A percentile compares a stretch with the other conserved stretches of the same genome.
These are phyloP conservation scores for Lasioglossum baleicum DNA, from an alignment of 1,140 invertebrate species.

Conservation along the genomic window DNA sequence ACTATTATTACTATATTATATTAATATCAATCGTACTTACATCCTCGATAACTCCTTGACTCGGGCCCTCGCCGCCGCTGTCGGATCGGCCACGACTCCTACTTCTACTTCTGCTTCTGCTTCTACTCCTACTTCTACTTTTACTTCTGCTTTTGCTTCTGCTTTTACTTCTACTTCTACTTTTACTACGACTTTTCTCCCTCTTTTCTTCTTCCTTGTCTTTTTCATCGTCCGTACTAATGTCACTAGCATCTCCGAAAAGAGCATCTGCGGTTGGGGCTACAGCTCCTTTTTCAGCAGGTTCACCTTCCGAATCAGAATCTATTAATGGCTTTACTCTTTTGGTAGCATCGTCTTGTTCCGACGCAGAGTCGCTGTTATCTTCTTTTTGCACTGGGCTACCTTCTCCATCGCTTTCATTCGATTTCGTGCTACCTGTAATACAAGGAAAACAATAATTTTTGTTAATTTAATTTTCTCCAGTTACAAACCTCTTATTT, in stretches of 20 bases:
- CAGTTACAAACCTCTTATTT: slow-evolving; percentile 56
- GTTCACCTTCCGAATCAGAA: slow-evolving; percentile 81
- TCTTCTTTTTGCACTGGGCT: slow-evolving; percentile 68
- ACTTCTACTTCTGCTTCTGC: slow-evolving; percentile 64
- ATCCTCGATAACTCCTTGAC: slow-evolving; percentile 75
- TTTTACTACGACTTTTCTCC: slow-evolving; percentile 70
- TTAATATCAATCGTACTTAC: slow-evolving; percentile 66
- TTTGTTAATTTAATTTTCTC: not conserved
- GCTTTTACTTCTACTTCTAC: slow-evolving; percentile 68
- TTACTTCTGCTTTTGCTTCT: slow-evolving; percentile 69
- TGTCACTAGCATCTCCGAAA: slow-evolving; percentile 96
- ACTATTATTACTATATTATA: too few species aligned
- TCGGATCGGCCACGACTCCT: slow-evolving; percentile 72
- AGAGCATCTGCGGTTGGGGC: slow-evolving; percentile 88
- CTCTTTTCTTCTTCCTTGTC: slow-evolving; percentile 77
- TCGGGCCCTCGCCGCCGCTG: slow-evolving; percentile 71
- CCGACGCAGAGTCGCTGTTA: slow-evolving; percentile 71
- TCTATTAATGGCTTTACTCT: slow-evolving; percentile 78
- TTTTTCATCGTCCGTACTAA: slow-evolving; percentile 90
- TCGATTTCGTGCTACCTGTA: slow-evolving; percentile 42
- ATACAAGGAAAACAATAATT: slow-evolving; percentile 2
- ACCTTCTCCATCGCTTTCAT: slow-evolving; percentile 55
- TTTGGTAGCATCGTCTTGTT: slow-evolving; percentile 63
- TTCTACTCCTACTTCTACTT: slow-evolving; percentile 68
- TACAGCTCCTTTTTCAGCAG: slow-evolving; percentile 71